Evolutionary conservation across 2,113 vertebrate species (phyloP).

Genomic region (Rhinopithecus roxellana): DNA sequence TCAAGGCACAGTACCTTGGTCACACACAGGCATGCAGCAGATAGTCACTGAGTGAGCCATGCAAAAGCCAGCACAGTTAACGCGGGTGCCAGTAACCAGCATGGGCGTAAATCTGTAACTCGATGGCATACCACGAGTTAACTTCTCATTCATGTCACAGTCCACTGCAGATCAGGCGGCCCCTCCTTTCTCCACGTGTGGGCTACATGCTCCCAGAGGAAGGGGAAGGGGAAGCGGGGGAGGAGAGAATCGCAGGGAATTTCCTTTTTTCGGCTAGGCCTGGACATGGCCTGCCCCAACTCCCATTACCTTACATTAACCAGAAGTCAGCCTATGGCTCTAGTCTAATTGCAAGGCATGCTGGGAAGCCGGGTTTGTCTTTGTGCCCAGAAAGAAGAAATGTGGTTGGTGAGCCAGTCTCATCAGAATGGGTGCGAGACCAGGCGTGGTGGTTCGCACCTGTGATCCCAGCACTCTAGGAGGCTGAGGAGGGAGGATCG

Average conservation of each 20-base stretch:
- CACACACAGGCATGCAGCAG: no score
- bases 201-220: not conserved
- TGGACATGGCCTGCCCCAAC: not conserved
- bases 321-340: not conserved
- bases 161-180: not conserved
- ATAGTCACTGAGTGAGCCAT: fast-evolving
- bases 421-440: not conserved
- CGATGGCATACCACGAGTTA: not conserved
- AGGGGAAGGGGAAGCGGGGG: no score
- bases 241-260: no score
- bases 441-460: no score
- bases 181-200: not conserved
- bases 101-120: fast-evolving
- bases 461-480: no score
- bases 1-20: not conserved
- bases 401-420: not conserved
- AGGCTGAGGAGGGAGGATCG: no score
- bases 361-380: not conserved
- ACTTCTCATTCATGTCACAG: not conserved
- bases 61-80: no score
- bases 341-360: no score
- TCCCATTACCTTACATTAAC: no score
- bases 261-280: no score
- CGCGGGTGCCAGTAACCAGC: fast-evolving
- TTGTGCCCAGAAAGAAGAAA: not conserved